A percentile compares a stretch with the other conserved stretches of the same genome.
These are phyloP conservation scores for Venusia cambrica DNA, from an alignment of 2,888 invertebrate species.

Conservation along the genomic window DNA sequence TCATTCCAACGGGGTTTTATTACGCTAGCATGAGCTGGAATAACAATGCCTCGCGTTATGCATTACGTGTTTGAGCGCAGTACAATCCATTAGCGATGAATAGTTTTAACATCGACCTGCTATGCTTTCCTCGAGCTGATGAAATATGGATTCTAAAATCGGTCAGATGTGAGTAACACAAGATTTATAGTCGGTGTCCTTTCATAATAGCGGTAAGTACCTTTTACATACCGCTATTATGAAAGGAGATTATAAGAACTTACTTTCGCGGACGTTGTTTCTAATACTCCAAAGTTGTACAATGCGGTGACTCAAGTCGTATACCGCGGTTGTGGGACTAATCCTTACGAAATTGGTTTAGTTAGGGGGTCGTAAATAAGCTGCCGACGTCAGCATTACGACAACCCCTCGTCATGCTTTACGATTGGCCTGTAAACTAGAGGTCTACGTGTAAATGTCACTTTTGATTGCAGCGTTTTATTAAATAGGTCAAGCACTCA, in stretches of 20 bases:
- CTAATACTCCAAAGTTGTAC: slow-evolving; percentile 18
- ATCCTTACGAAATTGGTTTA: slow-evolving; percentile 42
- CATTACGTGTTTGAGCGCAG: slow-evolving; percentile 22
- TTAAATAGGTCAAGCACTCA: slow-evolving; percentile 35
- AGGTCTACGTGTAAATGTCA: slow-evolving; percentile 30
- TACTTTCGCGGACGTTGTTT: slow-evolving; percentile 21
- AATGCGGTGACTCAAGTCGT: slow-evolving; percentile 31
- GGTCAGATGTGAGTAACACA: too few species aligned
- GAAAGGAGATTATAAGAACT: slow-evolving; percentile 12
- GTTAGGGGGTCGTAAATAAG: slow-evolving; percentile 53
- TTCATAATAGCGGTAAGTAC: too few species aligned
- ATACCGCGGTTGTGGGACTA: slow-evolving; percentile 35
- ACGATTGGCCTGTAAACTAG: slow-evolving; percentile 41
- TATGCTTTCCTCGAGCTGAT: slow-evolving; percentile 20
- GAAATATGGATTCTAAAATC: slow-evolving; percentile 23
- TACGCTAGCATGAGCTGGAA: slow-evolving; percentile 24
- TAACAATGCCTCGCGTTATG: slow-evolving; percentile 27
- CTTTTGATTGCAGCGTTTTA: slow-evolving; percentile 37
- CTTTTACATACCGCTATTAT: too few species aligned
- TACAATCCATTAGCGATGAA: slow-evolving; percentile 26
- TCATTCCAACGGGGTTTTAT: slow-evolving; percentile 40
- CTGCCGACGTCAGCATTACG: slow-evolving; percentile 39
- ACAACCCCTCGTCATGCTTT: slow-evolving; percentile 41
- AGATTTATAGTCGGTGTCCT: too few species aligned
- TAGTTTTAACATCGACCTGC: slow-evolving; percentile 27